Evolutionary conservation across 2,113 vertebrate genomes (phyloP).

Genomic region (Macrotis lagotis): DNA sequence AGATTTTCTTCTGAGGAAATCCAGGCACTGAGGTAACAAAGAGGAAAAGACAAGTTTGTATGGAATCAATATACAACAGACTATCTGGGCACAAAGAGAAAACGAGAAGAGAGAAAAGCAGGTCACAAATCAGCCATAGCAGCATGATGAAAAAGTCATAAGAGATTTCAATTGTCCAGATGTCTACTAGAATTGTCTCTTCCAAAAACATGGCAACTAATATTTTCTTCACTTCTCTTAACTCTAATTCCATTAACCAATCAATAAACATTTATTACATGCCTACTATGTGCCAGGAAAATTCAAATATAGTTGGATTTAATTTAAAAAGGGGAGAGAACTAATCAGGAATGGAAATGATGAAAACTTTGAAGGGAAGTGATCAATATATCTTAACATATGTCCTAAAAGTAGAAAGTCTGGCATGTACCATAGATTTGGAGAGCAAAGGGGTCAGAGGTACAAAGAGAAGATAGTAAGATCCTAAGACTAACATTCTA

Average conservation of each 20-base stretch:
- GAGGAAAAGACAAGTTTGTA: no score
- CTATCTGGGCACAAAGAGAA: neutral
- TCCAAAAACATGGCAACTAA: neutral
- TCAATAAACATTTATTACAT: neutral
- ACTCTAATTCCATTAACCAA: neutral
- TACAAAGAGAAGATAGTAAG: neutral
- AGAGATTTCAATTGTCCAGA: neutral
- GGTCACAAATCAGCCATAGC: neutral
- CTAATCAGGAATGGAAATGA: neutral
- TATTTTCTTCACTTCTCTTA: neutral
- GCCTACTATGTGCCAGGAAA: neutral
- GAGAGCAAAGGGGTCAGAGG: neutral
- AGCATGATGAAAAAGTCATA: neutral
- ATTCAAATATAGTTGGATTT: neutral
- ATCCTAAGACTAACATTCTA: neutral
- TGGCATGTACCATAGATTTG: neutral
- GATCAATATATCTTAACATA: neutral
- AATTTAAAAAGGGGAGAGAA: neutral
- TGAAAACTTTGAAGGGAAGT: neutral
- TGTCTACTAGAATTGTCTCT: neutral
- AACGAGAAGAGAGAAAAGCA: neutral
- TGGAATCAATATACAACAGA: neutral
- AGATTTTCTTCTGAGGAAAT: neutral
- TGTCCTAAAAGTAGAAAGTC: neutral
- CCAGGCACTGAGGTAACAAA: neutral